These are phyloP conservation scores for Biston betularia DNA, from an alignment of 2,888 invertebrate genomes.

Conservation along the genomic window DNA sequence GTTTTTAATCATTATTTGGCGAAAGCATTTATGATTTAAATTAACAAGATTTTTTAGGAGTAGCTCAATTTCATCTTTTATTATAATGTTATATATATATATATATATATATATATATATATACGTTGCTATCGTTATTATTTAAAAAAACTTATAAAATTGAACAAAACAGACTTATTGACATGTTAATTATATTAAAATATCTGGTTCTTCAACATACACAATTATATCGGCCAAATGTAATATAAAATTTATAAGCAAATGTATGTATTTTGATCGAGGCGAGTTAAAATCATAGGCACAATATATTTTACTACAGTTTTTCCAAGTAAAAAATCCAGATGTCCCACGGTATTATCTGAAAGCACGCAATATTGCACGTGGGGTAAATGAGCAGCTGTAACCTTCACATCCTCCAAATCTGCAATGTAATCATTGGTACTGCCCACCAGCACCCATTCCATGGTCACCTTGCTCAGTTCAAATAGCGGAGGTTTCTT, in stretches of 20 bases:
- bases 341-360: slow-evolving; percentile 52
- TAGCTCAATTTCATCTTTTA: too few relatives aligned
- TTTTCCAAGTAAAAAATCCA: slow-evolving; percentile 57
- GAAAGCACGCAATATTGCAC: slow-evolving; percentile 49
- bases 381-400: slow-evolving; percentile 43
- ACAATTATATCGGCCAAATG: neutral
- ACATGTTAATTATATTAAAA: too few relatives aligned
- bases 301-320: slow-evolving; percentile 51
- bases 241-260: neutral
- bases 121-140: too few relatives aligned
- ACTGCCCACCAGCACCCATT: slow-evolving; percentile 48
- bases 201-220: too few relatives aligned
- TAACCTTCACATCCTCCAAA: slow-evolving; percentile 45
- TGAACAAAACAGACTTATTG: too few relatives aligned
- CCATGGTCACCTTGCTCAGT: slow-evolving; percentile 45
- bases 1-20: too few relatives aligned
- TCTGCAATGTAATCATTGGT: slow-evolving; percentile 52
- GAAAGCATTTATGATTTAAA: too few relatives aligned
- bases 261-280: slow-evolving; percentile 28
- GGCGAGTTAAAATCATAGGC: slow-evolving; percentile 45
- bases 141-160: too few relatives aligned
- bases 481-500: slow-evolving; percentile 48
- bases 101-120: too few relatives aligned
- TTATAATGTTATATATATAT: too few relatives aligned
- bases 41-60: too few relatives aligned